phyloP scores from a whole-genome alignment of 2,888 invertebrate genomes.

The Sepiola atlantica region DNA sequence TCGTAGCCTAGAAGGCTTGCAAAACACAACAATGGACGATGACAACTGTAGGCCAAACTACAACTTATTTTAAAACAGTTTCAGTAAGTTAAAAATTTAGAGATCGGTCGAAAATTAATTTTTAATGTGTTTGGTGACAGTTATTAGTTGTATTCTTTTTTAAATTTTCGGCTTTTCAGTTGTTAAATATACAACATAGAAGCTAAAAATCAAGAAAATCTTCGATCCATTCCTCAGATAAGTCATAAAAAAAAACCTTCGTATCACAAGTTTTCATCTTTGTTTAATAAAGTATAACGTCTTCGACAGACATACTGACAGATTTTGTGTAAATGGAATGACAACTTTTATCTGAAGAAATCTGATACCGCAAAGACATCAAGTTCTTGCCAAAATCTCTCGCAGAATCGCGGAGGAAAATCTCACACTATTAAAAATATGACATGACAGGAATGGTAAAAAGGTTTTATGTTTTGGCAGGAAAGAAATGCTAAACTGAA shows the following conservation, averaged over 20 bases:
- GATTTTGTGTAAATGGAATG: background rate
- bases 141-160: no score
- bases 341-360: slow-evolving; percentile 32
- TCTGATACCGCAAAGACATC: background rate
- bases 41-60: no score
- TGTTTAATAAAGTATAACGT: background rate
- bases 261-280: background rate
- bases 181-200: no score
- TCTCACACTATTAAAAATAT: background rate
- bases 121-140: no score
- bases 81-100: no score
- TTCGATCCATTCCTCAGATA: background rate
- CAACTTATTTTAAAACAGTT: no score
- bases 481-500: background rate
- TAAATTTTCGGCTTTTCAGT: no score
- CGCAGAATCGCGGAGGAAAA: background rate
- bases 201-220: no score
- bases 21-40: no score
- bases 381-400: background rate
- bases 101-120: no score
- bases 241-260: background rate
- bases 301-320: background rate
- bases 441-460: background rate
- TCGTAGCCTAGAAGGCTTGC: no score
- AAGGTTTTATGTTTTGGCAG: background rate